Evolutionary conservation across 35 echinoderm and acorn worm species (phyloP).

Genomic region (Apostichopus parvimensis): DNA sequence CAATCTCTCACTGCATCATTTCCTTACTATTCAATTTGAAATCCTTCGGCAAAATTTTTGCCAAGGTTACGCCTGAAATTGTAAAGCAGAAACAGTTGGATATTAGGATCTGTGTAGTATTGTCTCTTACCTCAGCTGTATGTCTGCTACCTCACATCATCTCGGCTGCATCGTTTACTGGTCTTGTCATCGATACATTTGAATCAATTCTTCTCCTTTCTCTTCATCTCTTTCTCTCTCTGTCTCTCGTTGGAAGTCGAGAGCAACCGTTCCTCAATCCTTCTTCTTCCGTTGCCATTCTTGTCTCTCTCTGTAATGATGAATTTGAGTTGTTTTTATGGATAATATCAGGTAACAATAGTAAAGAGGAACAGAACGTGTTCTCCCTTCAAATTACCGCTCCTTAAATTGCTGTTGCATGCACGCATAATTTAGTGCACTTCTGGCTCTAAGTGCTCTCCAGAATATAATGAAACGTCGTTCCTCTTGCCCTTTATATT

Average conservation of each 20-base stretch:
- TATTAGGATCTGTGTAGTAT: too few relatives aligned
- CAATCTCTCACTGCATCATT: too few relatives aligned
- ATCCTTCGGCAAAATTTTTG: too few relatives aligned
- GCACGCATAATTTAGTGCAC: slow-evolving; percentile 52
- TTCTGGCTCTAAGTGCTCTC: slow-evolving; percentile 29
- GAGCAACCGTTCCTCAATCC: not conserved
- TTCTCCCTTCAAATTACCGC: slow-evolving; percentile 41
- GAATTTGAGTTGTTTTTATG: slow-evolving; percentile 36
- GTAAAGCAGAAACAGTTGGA: too few relatives aligned
- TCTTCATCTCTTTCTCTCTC: not conserved
- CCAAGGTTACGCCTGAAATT: too few relatives aligned
- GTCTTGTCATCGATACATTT: slow-evolving; percentile 1
- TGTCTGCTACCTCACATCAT: not conserved
- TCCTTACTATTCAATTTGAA: too few relatives aligned
- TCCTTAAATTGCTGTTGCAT: slow-evolving; percentile 52
- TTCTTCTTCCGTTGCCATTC: not conserved
- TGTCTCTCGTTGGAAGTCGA: not conserved
- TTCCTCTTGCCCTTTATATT: slow-evolving; percentile 29
- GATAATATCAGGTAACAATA: slow-evolving; percentile 49
- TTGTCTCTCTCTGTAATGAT: slow-evolving; percentile 14
- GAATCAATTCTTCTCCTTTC: not conserved
- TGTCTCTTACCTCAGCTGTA: not conserved
- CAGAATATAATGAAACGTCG: not conserved
- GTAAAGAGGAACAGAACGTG: slow-evolving; percentile 27
- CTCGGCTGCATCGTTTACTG: not conserved